phyloP scores from a whole-genome alignment of 2,888 invertebrate genomes.

The Mythimna lalbum region DNA sequence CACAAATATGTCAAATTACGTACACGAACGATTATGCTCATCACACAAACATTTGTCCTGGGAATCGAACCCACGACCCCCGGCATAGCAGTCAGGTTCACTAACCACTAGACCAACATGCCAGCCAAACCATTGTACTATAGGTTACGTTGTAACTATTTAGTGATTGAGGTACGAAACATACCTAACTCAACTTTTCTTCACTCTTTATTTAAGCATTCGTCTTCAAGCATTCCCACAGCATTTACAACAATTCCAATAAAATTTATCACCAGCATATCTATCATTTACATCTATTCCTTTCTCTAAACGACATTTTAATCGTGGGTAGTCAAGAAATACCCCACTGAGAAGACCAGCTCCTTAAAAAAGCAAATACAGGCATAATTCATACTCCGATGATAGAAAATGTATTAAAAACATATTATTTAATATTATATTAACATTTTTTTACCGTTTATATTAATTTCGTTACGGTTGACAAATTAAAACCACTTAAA shows the following conservation, averaged over 20 bases:
- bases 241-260: constrained; percentile 25
- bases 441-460: constrained; percentile 77
- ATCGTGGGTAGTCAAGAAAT: constrained; percentile 38
- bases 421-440: constrained; percentile 67
- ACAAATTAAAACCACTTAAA: constrained; percentile 83
- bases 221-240: constrained; percentile 19
- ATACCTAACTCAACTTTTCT: too few relatives aligned
- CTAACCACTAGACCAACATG: too few relatives aligned
- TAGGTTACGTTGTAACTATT: too few relatives aligned
- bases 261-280: constrained; percentile 53
- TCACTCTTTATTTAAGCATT: too few relatives aligned
- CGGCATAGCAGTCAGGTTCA: too few relatives aligned
- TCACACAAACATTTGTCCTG: too few relatives aligned
- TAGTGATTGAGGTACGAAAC: too few relatives aligned
- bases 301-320: constrained; percentile 46
- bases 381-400: constrained; percentile 62
- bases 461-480: constrained; percentile 81
- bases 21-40: too few relatives aligned
- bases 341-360: constrained; percentile 63
- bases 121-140: too few relatives aligned
- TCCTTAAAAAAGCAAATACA: constrained; percentile 60
- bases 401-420: constrained; percentile 60
- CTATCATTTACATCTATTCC: constrained; percentile 43
- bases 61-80: too few relatives aligned
- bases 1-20: too few relatives aligned